A percentile compares a stretch with the other conserved stretches of the same genome.
Evolutionary conservation across 2,888 invertebrate genomes (phyloP).

Genomic region (Drosophila subquinaria): DNA sequence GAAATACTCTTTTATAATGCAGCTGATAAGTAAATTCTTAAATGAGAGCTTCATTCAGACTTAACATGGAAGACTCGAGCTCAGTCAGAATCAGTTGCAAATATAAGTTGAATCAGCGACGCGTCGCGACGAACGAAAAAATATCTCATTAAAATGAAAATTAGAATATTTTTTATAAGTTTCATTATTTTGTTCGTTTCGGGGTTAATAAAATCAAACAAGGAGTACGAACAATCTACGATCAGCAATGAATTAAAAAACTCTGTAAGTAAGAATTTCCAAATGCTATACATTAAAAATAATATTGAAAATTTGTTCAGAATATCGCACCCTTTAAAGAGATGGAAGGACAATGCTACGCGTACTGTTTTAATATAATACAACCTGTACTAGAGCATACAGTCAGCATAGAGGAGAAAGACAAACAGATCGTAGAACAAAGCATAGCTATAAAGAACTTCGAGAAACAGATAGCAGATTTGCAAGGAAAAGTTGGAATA

Average conservation of each 20-base stretch:
- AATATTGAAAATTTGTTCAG: not conserved
- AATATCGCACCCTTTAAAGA: not conserved
- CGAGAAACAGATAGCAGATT: not conserved
- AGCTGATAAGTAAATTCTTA: not conserved
- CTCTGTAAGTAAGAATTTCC: not conserved
- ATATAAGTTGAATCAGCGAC: not conserved
- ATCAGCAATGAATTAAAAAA: not conserved
- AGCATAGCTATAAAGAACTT: not conserved
- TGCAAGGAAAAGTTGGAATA: not conserved
- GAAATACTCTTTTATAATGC: not conserved
- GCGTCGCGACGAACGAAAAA: not conserved
- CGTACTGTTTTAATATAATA: constrained; percentile 21
- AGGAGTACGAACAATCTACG: not conserved
- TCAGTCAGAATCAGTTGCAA: not conserved
- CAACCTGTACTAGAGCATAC: constrained; percentile 10
- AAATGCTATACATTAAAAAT: not conserved
- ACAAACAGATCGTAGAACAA: constrained; percentile 10
- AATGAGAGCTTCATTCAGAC: not conserved
- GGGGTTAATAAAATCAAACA: not conserved
- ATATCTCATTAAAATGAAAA: constrained; percentile 2
- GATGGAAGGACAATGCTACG: constrained; percentile 14
- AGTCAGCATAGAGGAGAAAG: constrained; percentile 7
- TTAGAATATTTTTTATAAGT: not conserved
- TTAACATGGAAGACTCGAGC: not conserved
- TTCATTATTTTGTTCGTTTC: not conserved